A percentile compares a stretch with the other conserved stretches of the same genome.
phyloP scores from a whole-genome alignment of 2,797 vertebrate genomes.

The Lates japonicus region DNA sequence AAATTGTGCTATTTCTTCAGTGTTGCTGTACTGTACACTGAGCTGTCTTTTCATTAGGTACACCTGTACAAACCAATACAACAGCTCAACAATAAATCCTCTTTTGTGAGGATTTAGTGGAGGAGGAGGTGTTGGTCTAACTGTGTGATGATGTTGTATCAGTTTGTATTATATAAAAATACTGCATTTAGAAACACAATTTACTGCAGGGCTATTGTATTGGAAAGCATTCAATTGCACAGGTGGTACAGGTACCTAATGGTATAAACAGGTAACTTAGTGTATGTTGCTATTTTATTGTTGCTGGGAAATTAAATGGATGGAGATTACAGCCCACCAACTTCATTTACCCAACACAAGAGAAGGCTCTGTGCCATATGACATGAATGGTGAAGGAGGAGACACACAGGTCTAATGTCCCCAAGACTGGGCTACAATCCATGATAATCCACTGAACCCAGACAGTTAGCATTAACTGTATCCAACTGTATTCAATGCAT shows the following conservation, averaged over 20 bases:
- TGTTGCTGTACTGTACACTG: too few relatives aligned
- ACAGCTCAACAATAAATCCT: background rate
- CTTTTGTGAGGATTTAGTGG: background rate
- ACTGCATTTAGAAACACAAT: background rate
- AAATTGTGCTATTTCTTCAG: too few relatives aligned
- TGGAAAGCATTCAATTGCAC: background rate
- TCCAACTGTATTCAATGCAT: background rate
- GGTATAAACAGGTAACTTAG: background rate
- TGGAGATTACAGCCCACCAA: background rate
- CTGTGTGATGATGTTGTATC: background rate
- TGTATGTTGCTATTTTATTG: background rate
- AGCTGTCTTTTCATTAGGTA: background rate
- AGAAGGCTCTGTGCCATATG: background rate
- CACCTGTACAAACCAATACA: background rate
- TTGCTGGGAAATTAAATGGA: conserved; percentile 14
- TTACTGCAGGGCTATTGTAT: background rate
- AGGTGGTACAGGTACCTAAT: background rate
- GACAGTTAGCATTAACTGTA: background rate
- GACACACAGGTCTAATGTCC: background rate
- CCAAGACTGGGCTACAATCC: background rate
- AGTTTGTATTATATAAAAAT: background rate
- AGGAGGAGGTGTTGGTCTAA: too few relatives aligned
- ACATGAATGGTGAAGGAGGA: conserved; percentile 12
- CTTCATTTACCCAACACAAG: conserved; percentile 1
- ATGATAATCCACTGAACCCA: background rate